Conservation (phyloP, 2,888 invertebrate genomes). For the Lepeophtheirus nordmannii region DNA sequence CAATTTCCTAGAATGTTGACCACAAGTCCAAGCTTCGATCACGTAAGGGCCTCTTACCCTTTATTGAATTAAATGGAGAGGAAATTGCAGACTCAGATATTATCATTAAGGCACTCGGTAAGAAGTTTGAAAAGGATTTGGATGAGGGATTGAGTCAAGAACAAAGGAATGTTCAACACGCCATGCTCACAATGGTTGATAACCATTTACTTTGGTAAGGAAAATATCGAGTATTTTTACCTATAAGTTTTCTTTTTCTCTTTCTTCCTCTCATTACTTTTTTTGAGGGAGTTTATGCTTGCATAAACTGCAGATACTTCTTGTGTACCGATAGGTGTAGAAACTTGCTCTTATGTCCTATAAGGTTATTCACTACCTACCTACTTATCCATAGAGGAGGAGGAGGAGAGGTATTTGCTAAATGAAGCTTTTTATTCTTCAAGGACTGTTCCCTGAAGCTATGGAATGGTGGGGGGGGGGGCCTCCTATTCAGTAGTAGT, state of each 20-base stretch:
- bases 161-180: constrained; percentile 73
- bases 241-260: constrained; percentile 23
- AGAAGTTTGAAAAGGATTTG: constrained; percentile 64
- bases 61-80: constrained; percentile 83
- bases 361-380: no score
- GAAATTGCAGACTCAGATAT: constrained; percentile 82
- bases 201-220: constrained; percentile 70
- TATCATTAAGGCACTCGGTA: constrained; percentile 70
- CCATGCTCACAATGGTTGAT: constrained; percentile 84
- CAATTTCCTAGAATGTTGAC: constrained; percentile 70
- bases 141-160: constrained; percentile 65
- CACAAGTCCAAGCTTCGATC: constrained; percentile 85
- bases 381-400: no score
- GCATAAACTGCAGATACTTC: no score
- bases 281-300: no score
- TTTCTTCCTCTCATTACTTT: constrained; percentile 12
- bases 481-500: no score
- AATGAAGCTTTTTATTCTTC: no score
- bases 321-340: no score
- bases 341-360: no score
- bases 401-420: no score
- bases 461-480: no score
- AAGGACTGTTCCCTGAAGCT: no score
- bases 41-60: constrained; percentile 84
- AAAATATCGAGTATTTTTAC: no score